These are phyloP conservation scores for Cheilosia urbana DNA, from an alignment of 2,888 invertebrate species.

Conservation along the genomic window DNA sequence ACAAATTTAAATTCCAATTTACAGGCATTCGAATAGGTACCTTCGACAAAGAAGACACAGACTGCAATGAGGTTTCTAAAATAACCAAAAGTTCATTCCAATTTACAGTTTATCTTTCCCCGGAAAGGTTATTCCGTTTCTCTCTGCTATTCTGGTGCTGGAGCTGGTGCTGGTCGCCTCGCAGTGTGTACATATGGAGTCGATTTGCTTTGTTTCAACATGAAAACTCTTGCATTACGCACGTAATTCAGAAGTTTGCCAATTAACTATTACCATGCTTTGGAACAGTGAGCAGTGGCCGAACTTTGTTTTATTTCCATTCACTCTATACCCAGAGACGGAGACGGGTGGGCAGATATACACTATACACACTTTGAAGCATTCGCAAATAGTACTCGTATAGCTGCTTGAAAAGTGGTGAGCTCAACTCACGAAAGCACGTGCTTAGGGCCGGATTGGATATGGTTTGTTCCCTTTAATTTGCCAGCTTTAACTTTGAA, in stretches of 20 bases:
- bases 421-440: slow-evolving; percentile 38
- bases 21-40: slow-evolving; percentile 27
- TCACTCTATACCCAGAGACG: neutral
- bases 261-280: slow-evolving; percentile 73
- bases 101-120: slow-evolving; percentile 63
- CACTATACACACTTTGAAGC: neutral
- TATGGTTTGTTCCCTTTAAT: neutral
- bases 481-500: neutral
- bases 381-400: neutral
- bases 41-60: slow-evolving; percentile 1
- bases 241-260: slow-evolving; percentile 72
- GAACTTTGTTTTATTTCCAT: slow-evolving; percentile 49
- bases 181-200: neutral
- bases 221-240: slow-evolving; percentile 63
- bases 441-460: slow-evolving; percentile 26
- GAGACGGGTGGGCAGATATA: neutral
- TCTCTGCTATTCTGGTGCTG: neutral
- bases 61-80: slow-evolving; percentile 47
- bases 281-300: slow-evolving; percentile 53
- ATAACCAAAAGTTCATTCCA: slow-evolving; percentile 66
- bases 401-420: slow-evolving; percentile 20
- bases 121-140: slow-evolving; percentile 12
- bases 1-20: slow-evolving; percentile 34
- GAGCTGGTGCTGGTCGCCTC: neutral
- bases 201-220: slow-evolving; percentile 24